Evolutionary conservation across 2,113 vertebrate species (phyloP).

Genomic region (Caretta caretta): DNA sequence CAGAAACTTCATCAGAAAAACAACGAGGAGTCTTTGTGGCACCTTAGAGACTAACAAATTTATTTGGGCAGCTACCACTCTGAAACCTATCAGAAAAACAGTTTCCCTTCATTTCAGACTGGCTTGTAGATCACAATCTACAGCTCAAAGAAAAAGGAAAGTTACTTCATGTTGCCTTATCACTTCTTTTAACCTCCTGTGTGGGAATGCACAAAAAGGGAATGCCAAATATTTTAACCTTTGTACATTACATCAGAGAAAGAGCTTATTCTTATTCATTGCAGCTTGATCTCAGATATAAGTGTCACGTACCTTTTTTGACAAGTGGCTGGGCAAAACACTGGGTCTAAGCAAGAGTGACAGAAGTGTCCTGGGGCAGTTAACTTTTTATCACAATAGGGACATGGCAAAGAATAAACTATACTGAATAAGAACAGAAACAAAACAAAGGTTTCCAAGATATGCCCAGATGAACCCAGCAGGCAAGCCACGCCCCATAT

Average conservation of each 20-base stretch:
- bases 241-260: not conserved
- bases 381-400: not conserved
- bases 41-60: too few relatives aligned
- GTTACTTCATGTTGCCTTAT: not conserved
- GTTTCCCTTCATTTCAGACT: not conserved
- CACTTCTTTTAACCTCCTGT: not conserved
- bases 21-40: too few relatives aligned
- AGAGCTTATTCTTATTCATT: not conserved
- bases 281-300: not conserved
- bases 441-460: not conserved
- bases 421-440: not conserved
- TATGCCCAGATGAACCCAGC: not conserved
- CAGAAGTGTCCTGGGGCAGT: not conserved
- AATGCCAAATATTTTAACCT: not conserved
- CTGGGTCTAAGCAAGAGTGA: not conserved
- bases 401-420: not conserved
- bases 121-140: not conserved
- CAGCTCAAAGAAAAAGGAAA: not conserved
- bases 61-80: too few relatives aligned
- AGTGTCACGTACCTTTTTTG: not conserved
- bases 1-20: not conserved
- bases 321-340: not conserved
- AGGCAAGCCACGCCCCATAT: not conserved
- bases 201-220: not conserved
- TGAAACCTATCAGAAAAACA: not conserved